Base-by-base conservation (phyloP, 2,113 vertebrate species). In the Callospermophilus lateralis region DNA sequence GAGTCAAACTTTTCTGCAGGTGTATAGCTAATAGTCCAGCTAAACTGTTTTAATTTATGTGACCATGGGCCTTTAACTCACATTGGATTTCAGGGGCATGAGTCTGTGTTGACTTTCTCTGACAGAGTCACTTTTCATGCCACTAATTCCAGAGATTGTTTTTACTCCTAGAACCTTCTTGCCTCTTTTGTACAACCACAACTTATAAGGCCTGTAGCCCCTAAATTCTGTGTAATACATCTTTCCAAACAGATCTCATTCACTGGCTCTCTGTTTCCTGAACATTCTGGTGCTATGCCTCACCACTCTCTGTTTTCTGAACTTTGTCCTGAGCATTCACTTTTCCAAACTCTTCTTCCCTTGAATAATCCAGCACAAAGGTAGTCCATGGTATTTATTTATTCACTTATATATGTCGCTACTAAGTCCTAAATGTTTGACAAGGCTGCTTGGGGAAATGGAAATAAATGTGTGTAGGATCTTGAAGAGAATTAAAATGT, bases 221-320 rank as follows among this genome's bases (percentile, higher is more conserved):
- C 34, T 90, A 42, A 93, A 79, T 80, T 34, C 37, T 88, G 39
- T 2, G 0, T 26, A 67, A 70, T 72, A 8, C 34, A 0, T 51
- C 74, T 81, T 96, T 91, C 67, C 39, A 51, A 74, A 68, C 8
- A 80, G 90, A 91, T 88, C 16, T 91, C 37, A 32, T 72, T 79
- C 34, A 34, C 63, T 24, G 9, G 34, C 17, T 73, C n/a, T 70
- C 74, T 48, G 19, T 1, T 51, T 45, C 45, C 85, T 51, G 58
- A 26, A 61, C 58, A 68, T 30, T 34, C 53, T 34, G 22, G 2
- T 30, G 77, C 37, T 8, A 26, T 5, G 4, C 32, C n/a, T 17
- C 10, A 39, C 28, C 9, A 4, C 15, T 91, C 72, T 67, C 74
- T 48, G 24, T 1, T 51, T 45, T 37, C 85, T 51, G 24, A 26